Evolutionary conservation across 2,797 vertebrate species (phyloP), one percentile per base, ranked within the genome.

Genomic region (Pantherophis vulpinus): DNA sequence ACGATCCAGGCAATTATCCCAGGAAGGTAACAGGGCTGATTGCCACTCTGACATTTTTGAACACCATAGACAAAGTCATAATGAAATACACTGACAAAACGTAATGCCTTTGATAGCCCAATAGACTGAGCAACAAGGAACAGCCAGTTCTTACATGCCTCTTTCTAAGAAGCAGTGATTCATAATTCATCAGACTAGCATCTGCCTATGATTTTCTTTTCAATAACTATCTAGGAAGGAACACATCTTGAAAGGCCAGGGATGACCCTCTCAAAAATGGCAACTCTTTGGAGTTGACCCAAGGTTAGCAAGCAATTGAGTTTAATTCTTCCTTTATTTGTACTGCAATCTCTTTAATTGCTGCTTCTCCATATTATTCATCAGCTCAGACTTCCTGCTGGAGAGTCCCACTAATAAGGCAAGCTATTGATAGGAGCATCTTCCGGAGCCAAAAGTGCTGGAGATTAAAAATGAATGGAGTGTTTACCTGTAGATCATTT

Each of bases 381-480:
- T 91, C 61, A 51, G 13, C 95, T 95, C 91, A 90, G 93, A 11
- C 96, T 95, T 96, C 93, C 95, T 91, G 94, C 79, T 27, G 92
- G 93, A 94, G 70, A 95, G 83, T 96, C 96, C 92, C 91, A 94
- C 94, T 97, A 96, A 97, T 95, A 96, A 63, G 95, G 90, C 25
- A 61, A 58, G 94, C 93, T 96, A 96, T 95, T 96, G 95, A 97
- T 94, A 93, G 95, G 32, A 70, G 95, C 93, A 95, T 96, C 96
- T 93, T 95, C 87, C 91, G 89, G 87, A 96, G 94, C 93, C 70
- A 23, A 94, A 96, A 96, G 92, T 96, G 95, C 90, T 95, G 90
- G 94, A 96, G 97, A 97, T 97, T 97, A 97, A 97, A 96, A 97
- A 97, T 97, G 98, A 97, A 98, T 97, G 97, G 96, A 97, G 96